Conservation (phyloP, 2,113 vertebrate genomes). For the Epinephelus lanceolatus region DNA sequence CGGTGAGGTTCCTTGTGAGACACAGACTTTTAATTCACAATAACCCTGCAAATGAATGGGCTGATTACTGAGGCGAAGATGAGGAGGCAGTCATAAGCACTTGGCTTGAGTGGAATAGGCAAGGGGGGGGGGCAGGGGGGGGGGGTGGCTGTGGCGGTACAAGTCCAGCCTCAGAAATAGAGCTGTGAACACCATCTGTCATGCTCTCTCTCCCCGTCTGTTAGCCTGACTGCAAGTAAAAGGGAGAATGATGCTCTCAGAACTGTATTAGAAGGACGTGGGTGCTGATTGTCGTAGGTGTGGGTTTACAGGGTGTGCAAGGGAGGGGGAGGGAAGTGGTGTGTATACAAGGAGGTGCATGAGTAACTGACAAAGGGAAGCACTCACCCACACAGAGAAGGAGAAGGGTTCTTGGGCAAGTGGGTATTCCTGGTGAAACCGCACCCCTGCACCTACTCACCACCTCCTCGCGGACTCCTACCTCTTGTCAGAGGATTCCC, state of each 20-base stretch:
- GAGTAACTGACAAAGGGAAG: conserved; percentile 87
- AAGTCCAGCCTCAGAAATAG: conserved; percentile 90
- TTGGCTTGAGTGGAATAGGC: conserved; percentile 82
- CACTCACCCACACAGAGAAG: conserved; percentile 83
- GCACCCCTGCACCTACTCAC: conserved; percentile 75
- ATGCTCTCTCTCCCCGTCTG: conserved; percentile 86
- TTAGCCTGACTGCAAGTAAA: conserved; percentile 84
- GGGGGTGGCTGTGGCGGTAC: conserved; percentile 81
- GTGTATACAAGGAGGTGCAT: conserved; percentile 79
- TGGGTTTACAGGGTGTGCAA: conserved; percentile 80
- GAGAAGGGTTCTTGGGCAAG: conserved; percentile 80
- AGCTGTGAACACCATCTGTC: conserved; percentile 90
- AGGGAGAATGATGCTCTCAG: conserved; percentile 82
- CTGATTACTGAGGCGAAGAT: conserved; percentile 79
- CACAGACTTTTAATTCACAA: conserved; percentile 81
- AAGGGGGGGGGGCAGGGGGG: conserved; percentile 34
- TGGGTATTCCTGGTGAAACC: conserved; percentile 84
- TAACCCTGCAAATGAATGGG: conserved; percentile 83
- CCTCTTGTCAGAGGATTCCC: conserved; percentile 81
- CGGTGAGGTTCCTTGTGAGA: conserved; percentile 58
- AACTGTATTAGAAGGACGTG: conserved; percentile 81
- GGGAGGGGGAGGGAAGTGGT: conserved; percentile 67
- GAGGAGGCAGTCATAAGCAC: conserved; percentile 81
- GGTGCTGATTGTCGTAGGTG: conserved; percentile 85
- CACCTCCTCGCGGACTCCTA: conserved; percentile 75